Conservation (phyloP, 2,113 vertebrate species). For the Noctilio leporinus region DNA sequence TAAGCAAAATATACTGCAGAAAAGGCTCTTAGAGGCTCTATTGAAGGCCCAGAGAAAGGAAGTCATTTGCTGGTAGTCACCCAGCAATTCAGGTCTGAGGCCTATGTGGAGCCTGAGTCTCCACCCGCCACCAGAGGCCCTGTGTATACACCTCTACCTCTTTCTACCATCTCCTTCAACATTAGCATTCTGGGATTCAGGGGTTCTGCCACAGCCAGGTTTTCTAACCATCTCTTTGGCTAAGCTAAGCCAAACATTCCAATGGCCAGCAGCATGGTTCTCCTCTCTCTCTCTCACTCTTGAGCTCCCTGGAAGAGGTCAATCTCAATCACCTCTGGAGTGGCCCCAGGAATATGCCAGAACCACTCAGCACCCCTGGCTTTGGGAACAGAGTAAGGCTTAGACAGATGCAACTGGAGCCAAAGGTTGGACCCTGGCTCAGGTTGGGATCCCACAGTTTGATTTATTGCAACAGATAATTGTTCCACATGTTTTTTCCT, state of each 20-base stretch:
- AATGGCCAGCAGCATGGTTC: neutral
- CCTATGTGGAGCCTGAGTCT: neutral
- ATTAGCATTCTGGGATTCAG: neutral
- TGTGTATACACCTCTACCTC: neutral
- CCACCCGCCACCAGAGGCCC: too few relatives aligned
- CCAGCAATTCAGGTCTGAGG: neutral
- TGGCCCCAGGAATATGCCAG: neutral
- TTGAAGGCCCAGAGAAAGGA: neutral
- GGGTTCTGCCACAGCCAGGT: neutral
- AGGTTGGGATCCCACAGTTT: slow-evolving; percentile 27
- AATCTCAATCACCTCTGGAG: neutral
- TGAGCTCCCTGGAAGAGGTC: neutral
- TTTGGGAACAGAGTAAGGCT: neutral
- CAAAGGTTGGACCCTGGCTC: slow-evolving; percentile 11
- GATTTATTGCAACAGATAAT: slow-evolving; percentile 7
- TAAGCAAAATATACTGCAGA: neutral
- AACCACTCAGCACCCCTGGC: neutral
- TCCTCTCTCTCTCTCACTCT: neutral
- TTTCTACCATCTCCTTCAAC: neutral
- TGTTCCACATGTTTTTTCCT: slow-evolving; percentile 50
- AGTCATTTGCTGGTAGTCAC: neutral
- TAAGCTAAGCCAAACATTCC: neutral
- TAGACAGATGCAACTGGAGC: neutral
- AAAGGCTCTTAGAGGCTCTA: neutral
- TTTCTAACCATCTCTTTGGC: neutral